Evolutionary conservation across 2,113 vertebrate genomes (phyloP), one percentile per base, ranked within the genome.

Genomic region (Otocyon megalotis): DNA sequence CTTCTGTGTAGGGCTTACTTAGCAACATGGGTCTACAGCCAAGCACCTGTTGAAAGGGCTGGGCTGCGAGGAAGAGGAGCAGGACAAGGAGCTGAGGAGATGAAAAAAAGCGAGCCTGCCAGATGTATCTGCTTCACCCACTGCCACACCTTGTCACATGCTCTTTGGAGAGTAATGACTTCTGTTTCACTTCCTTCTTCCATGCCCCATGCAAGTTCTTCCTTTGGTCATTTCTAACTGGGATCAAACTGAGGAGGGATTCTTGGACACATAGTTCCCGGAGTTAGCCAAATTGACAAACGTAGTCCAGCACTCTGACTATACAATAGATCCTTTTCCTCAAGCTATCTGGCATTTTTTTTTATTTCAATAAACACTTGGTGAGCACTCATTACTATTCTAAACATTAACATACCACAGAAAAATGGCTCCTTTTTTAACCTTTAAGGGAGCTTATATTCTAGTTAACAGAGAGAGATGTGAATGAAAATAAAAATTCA

Each of bases 391-490:
- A 63, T 74, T 50, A 74, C 60, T 95, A 17, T 94, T 74, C 17
- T 80, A 81, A 95, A 50, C 19, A 62, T 88, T 93, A 89, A 4
- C 3, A 54, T 65, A 26, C 60, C 16, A 84, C 3, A 22, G 48
- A 32, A 93, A 94, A 76, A 92, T 43, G 2, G 22, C 35, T 30
- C 3, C 54, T 94, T 95, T 93, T 86, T 35, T 69, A 7, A 74
- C 43, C 2, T 72, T 86, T 83, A 69, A 50, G 63, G 15, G 26
- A 96, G 32, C 8, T 92, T 28, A 58, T 5, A 72, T 20, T 69
- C 10, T 95, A 93, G 56, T 81, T 95, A 92, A 35, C 32, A 87
- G 48, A 54, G 8, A 71, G 53, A 97, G 35, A 74, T 54, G 8
- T 58, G 32, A 60, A 43, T 92, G 79, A 72, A 92, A 87, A 91